phyloP scores from a whole-genome alignment of 2,113 vertebrate genomes.

The Antennarius striatus region DNA sequence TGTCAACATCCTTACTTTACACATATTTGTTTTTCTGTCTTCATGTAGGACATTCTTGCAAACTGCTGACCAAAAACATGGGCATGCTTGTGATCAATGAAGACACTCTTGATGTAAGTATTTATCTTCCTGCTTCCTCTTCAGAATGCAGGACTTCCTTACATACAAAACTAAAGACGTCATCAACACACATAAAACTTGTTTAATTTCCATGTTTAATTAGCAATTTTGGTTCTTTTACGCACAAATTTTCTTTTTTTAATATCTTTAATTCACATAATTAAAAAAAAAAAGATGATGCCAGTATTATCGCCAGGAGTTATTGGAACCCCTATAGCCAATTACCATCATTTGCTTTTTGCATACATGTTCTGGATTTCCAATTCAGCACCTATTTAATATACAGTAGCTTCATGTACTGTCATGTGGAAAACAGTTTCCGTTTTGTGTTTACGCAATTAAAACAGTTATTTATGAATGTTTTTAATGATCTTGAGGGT shows the following conservation, averaged over 20 bases:
- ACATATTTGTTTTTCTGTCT: conserved; percentile 13
- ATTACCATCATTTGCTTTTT: too few relatives aligned
- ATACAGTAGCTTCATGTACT: background rate
- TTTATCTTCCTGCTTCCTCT: background rate
- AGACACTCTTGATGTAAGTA: conserved; percentile 95
- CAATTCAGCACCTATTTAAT: background rate
- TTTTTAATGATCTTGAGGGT: background rate
- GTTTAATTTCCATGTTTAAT: too few relatives aligned
- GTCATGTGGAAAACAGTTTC: background rate
- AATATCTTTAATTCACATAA: too few relatives aligned
- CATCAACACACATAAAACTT: background rate
- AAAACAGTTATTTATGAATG: background rate
- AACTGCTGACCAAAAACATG: conserved; percentile 96
- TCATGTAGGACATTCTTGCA: conserved; percentile 92
- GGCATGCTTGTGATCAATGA: conserved; percentile 96
- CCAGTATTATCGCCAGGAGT: too few relatives aligned
- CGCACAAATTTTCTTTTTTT: too few relatives aligned
- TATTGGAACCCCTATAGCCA: too few relatives aligned
- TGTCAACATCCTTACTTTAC: background rate
- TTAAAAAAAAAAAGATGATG: too few relatives aligned
- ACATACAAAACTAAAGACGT: conserved; percentile 1
- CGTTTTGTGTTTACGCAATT: background rate
- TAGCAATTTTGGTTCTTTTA: too few relatives aligned
- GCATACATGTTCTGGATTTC: too few relatives aligned
- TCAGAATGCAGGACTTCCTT: background rate